A percentile compares a stretch with the other conserved stretches of the same genome.
Evolutionary conservation across 2,797 vertebrate species (phyloP).

Genomic region (Gadopsis bispinosus): DNA sequence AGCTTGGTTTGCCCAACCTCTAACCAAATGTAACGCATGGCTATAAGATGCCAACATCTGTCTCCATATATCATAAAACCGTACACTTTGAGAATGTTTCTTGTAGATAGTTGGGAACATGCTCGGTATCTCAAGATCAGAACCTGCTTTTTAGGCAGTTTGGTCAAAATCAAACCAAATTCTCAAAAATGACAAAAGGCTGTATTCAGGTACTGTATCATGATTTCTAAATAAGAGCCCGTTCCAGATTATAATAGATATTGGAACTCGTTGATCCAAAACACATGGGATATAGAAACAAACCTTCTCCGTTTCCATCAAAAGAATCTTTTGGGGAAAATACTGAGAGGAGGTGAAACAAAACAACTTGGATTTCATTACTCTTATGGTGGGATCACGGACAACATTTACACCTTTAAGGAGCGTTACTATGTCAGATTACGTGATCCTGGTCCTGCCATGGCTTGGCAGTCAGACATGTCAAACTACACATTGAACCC

Average conservation of each 20-base stretch:
- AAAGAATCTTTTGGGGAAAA: too few relatives aligned
- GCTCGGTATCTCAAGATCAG: not conserved
- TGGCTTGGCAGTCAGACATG: too few relatives aligned
- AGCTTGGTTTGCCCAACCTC: not conserved
- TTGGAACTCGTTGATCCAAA: not conserved
- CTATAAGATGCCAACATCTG: not conserved
- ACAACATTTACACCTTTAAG: not conserved
- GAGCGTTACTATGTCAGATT: too few relatives aligned
- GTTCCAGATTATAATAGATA: not conserved
- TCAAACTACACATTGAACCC: not conserved
- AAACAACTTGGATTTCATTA: too few relatives aligned
- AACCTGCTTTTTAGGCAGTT: not conserved
- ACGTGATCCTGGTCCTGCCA: too few relatives aligned
- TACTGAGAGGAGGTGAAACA: too few relatives aligned
- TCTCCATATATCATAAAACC: not conserved
- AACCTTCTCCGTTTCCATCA: too few relatives aligned
- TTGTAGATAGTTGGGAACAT: not conserved
- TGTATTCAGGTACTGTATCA: not conserved
- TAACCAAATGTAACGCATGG: not conserved
- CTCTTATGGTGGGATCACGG: not conserved
- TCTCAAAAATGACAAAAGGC: too few relatives aligned
- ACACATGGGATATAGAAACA: not conserved
- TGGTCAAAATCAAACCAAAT: not conserved
- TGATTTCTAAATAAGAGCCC: not conserved
- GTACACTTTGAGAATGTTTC: not conserved